These are phyloP conservation scores for Subacronicta megacephala DNA, from an alignment of 2,888 invertebrate genomes.

Conservation along the genomic window DNA sequence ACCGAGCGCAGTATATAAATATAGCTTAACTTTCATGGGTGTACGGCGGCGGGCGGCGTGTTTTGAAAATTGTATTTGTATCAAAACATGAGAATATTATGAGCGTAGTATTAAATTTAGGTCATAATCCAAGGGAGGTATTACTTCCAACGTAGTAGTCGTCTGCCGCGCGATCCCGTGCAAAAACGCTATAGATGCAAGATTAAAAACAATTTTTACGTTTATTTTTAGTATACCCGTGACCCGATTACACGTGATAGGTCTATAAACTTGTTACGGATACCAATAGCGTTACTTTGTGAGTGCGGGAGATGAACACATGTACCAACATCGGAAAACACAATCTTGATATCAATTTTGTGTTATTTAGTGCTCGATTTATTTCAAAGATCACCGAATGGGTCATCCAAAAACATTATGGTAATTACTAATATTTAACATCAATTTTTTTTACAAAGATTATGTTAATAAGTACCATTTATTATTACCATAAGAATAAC, in stretches of 20 bases:
- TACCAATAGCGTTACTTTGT: constrained; percentile 59
- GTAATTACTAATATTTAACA: constrained; percentile 36
- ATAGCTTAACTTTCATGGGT: constrained; percentile 35
- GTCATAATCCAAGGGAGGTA: constrained; percentile 70
- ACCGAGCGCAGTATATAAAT: constrained; percentile 30
- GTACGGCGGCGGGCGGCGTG: constrained; percentile 26
- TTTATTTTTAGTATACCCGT: constrained; percentile 73
- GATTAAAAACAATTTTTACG: constrained; percentile 70
- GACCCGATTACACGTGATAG: constrained; percentile 70
- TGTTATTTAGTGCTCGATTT: constrained; percentile 27
- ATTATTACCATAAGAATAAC: constrained; percentile 38
- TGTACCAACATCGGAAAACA: constrained; percentile 54
- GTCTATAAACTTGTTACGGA: constrained; percentile 71
- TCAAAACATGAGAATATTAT: constrained; percentile 53
- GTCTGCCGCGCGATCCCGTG: constrained; percentile 60
- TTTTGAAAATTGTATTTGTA: constrained; percentile 50
- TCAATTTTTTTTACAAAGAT: constrained; percentile 15
- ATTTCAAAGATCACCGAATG: constrained; percentile 11
- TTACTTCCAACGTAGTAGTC: constrained; percentile 59
- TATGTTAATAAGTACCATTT: constrained; percentile 37
- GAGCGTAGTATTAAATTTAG: constrained; percentile 64
- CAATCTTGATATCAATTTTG: constrained; percentile 9
- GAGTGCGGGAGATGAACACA: constrained; percentile 71
- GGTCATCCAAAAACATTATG: too few species aligned
- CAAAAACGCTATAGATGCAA: constrained; percentile 68